These are phyloP conservation scores for Kryptopterus vitreolus DNA, from an alignment of 2,797 vertebrate species.

Conservation along the genomic window DNA sequence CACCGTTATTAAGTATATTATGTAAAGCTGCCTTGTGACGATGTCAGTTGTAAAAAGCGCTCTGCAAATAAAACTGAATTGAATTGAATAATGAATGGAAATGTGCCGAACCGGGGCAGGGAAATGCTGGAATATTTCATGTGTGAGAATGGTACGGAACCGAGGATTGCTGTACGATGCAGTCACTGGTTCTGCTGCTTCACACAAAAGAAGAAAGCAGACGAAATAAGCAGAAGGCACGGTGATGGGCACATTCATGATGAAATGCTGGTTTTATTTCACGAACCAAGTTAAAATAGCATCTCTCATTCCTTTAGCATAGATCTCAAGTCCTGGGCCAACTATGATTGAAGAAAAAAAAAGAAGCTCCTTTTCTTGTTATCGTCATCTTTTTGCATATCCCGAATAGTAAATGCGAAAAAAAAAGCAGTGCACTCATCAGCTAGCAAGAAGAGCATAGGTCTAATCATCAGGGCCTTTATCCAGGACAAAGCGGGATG, in stretches of 20 bases:
- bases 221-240: slow-evolving; percentile 62
- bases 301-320: slow-evolving; percentile 53
- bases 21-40: too few species aligned
- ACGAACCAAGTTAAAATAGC: slow-evolving; percentile 61
- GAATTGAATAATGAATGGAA: slow-evolving; percentile 46
- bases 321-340: not conserved
- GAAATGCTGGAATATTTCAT: slow-evolving; percentile 38
- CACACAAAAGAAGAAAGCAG: slow-evolving; percentile 57
- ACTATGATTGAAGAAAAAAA: not conserved
- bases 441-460: not conserved
- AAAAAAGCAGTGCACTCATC: not conserved
- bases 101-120: not conserved
- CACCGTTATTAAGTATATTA: too few species aligned
- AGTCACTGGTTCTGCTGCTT: slow-evolving; percentile 53
- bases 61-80: too few species aligned
- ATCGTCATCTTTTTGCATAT: not conserved
- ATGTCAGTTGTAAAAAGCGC: too few species aligned
- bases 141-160: slow-evolving; percentile 19
- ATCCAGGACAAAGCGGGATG: not conserved
- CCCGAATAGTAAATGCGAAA: not conserved
- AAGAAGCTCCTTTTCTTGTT: not conserved
- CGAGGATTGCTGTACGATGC: slow-evolving; percentile 33
- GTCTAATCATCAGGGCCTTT: not conserved
- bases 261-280: slow-evolving; percentile 63
- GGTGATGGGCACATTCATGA: slow-evolving; percentile 50